Evolutionary conservation across 64 coral and sea anemone genomes (phyloP).

Genomic region (Porites australiensis): DNA sequence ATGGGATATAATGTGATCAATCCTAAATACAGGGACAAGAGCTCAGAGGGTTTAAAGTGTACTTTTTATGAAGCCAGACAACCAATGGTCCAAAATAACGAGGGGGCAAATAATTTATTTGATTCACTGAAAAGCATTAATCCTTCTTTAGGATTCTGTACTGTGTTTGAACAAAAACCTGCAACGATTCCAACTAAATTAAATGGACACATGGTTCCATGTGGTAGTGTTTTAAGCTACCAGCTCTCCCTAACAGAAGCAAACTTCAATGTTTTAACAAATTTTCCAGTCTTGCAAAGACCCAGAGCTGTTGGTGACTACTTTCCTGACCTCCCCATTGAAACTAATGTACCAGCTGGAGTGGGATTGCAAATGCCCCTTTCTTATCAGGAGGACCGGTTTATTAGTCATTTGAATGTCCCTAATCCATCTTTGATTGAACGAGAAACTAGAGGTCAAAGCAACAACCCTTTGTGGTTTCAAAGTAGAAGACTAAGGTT

Average conservation of each 20-base stretch:
- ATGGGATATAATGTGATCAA: slow-evolving; percentile 66
- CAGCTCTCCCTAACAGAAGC: slow-evolving; percentile 66
- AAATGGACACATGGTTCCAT: slow-evolving; percentile 46
- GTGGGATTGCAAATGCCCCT: slow-evolving; percentile 46
- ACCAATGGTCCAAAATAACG: slow-evolving; percentile 47
- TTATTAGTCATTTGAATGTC: slow-evolving; percentile 52
- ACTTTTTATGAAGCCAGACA: slow-evolving; percentile 68
- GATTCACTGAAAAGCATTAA: slow-evolving; percentile 38
- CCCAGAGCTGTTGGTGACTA: slow-evolving; percentile 20
- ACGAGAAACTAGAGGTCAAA: slow-evolving; percentile 72
- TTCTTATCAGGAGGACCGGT: slow-evolving; percentile 38
- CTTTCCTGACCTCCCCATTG: slow-evolving; percentile 66
- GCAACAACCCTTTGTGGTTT: slow-evolving; percentile 65
- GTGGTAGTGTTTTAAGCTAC: slow-evolving; percentile 71
- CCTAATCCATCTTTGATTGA: slow-evolving; percentile 64
- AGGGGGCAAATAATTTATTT: slow-evolving; percentile 39
- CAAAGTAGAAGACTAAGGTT: slow-evolving; percentile 59
- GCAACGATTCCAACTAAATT: slow-evolving; percentile 56
- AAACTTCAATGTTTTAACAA: slow-evolving; percentile 63
- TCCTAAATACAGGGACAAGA: slow-evolving; percentile 42
- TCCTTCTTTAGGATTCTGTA: slow-evolving; percentile 65
- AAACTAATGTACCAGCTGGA: background rate
- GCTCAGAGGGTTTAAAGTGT: slow-evolving; percentile 36
- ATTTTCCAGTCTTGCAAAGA: slow-evolving; percentile 43
- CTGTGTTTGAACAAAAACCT: slow-evolving; percentile 28